phyloP scores from a whole-genome alignment of 1,140 invertebrate species.

The Scylla paramamosain region DNA sequence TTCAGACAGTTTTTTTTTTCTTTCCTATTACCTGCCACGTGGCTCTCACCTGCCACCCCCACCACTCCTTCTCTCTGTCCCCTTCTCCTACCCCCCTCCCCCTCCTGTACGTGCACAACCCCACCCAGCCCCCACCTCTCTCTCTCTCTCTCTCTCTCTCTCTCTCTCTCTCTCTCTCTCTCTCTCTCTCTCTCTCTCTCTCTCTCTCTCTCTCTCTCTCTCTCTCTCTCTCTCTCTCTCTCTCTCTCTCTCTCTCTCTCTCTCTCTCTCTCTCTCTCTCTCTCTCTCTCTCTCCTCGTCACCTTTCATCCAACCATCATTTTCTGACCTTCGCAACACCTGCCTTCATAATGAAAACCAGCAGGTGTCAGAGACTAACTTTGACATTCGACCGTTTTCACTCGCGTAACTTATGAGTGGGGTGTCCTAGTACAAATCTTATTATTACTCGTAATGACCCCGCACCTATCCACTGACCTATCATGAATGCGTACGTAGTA shows the following conservation, averaged over 20 bases:
- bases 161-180: slow-evolving; percentile 48
- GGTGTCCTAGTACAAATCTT: too few relatives aligned
- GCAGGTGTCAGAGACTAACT: neutral
- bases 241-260: neutral
- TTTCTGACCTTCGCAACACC: neutral
- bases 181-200: slow-evolving; percentile 48
- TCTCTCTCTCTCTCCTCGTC: neutral
- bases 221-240: neutral
- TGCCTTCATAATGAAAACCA: neutral
- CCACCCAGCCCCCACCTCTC: neutral
- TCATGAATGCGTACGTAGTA: too few relatives aligned
- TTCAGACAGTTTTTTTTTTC: slow-evolving; percentile 10
- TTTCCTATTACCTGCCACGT: neutral
- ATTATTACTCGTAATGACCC: too few relatives aligned
- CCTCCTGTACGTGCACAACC: too few relatives aligned
- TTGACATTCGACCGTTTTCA: neutral
- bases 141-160: neutral
- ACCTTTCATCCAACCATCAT: neutral
- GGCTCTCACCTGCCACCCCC: neutral
- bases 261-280: neutral
- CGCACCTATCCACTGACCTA: too few relatives aligned
- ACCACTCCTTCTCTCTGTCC: neutral
- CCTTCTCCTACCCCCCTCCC: neutral
- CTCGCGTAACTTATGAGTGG: too few relatives aligned
- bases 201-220: slow-evolving; percentile 28